phyloP scores from a whole-genome alignment of 2,888 invertebrate genomes.

The Pyrocoelia pectoralis region DNA sequence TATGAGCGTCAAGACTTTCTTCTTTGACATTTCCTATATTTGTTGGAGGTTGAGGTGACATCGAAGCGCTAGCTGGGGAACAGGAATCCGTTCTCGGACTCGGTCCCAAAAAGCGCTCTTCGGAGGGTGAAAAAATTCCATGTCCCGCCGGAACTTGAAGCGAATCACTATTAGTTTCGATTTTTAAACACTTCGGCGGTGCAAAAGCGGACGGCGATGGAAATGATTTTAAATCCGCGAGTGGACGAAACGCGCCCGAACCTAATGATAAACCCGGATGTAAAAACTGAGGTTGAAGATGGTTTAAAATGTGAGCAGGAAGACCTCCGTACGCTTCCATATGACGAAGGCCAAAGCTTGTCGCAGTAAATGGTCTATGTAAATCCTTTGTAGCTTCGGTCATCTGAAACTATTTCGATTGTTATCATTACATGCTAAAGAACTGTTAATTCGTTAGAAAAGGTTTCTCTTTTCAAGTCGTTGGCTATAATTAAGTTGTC shows the following conservation, averaged over 20 bases:
- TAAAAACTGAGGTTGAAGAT: conserved; percentile 76
- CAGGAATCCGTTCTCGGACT: conserved; percentile 67
- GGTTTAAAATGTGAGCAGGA: conserved; percentile 72
- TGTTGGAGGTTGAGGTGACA: conserved; percentile 58
- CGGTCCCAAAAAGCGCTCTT: conserved; percentile 57
- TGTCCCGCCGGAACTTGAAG: conserved; percentile 52
- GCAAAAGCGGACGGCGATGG: conserved; percentile 72
- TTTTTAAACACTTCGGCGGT: conserved; percentile 71
- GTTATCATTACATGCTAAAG: neutral
- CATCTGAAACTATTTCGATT: conserved; percentile 54
- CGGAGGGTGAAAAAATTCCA: conserved; percentile 58
- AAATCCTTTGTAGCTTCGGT: conserved; percentile 68
- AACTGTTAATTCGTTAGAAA: conserved; percentile 18
- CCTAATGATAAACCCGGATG: conserved; percentile 71
- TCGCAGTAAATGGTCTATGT: conserved; percentile 71
- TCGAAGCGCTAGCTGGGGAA: conserved; percentile 68
- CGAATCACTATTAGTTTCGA: conserved; percentile 58
- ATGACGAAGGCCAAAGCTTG: conserved; percentile 63
- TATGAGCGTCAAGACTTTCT: conserved; percentile 67
- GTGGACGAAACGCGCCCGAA: conserved; percentile 67
- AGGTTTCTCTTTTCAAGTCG: conserved; percentile 16
- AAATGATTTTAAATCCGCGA: conserved; percentile 65
- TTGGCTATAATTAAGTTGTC: conserved; percentile 52
- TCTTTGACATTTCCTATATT: conserved; percentile 57
- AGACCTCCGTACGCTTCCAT: conserved; percentile 69